These are phyloP conservation scores for Diceros bicornis DNA, from an alignment of 2,797 vertebrate genomes.

Conservation along the genomic window DNA sequence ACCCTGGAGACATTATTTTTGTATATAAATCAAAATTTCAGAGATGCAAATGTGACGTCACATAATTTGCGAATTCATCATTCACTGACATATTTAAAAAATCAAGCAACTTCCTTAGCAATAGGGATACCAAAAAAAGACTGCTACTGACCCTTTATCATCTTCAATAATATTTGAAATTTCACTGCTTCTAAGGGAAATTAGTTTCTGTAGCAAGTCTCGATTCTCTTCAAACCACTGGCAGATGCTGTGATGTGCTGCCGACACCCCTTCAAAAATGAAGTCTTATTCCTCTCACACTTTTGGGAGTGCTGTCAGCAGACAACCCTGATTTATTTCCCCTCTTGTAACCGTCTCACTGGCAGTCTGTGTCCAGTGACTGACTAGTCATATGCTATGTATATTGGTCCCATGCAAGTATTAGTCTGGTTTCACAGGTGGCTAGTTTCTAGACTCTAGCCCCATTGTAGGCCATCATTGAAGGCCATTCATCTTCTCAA, in stretches of 20 bases:
- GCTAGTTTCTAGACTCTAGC: not conserved
- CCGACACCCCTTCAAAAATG: not conserved
- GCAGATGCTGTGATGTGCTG: not conserved
- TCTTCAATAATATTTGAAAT: not conserved
- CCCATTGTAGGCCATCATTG: not conserved
- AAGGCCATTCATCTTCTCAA: not conserved
- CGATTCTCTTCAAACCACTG: not conserved
- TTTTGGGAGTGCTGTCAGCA: not conserved
- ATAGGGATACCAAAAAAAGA: not conserved
- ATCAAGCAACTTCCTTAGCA: not conserved
- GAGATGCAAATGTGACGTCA: not conserved
- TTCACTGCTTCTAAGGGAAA: not conserved
- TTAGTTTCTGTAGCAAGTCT: not conserved
- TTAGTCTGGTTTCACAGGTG: not conserved
- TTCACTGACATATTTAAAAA: not conserved
- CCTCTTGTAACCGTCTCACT: not conserved
- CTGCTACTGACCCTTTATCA: not conserved
- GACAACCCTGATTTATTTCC: not conserved
- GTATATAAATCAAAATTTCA: not conserved
- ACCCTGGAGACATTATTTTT: not conserved
- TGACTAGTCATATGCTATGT: too few relatives aligned
- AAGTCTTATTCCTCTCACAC: not conserved
- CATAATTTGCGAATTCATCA: not conserved
- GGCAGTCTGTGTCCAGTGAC: not conserved
- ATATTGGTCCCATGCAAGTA: not conserved